phyloP scores from a whole-genome alignment of 1,140 invertebrate species.

The Hyles vespertilio region DNA sequence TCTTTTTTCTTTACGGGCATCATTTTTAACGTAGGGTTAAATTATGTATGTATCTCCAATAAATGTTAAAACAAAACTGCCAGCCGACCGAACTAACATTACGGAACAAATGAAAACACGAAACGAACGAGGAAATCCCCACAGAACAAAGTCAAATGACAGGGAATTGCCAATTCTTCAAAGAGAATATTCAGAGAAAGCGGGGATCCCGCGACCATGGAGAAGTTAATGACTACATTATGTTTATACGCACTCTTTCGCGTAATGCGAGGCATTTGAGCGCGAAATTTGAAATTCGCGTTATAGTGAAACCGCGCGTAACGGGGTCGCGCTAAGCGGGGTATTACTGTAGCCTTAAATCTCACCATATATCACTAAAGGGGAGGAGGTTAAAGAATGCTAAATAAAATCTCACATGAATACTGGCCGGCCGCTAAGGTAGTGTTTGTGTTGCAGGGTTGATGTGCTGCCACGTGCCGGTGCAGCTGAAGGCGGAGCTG shows the following conservation, averaged over 20 bases:
- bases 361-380: not conserved
- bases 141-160: conserved; percentile 28
- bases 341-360: conserved; percentile 14
- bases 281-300: conserved; percentile 22
- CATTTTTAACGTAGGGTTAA: conserved; percentile 26
- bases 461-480: conserved; percentile 89
- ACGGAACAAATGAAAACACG: conserved; percentile 15
- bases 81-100: conserved; percentile 14
- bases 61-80: conserved; percentile 24
- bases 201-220: conserved; percentile 11
- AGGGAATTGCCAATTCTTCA: conserved; percentile 11
- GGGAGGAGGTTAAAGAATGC: too few species aligned
- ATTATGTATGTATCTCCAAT: conserved; percentile 28
- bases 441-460: conserved; percentile 75
- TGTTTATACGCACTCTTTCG: conserved; percentile 19
- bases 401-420: too few species aligned
- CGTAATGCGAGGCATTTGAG: conserved; percentile 23
- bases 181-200: conserved; percentile 21
- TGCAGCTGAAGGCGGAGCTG: conserved; percentile 89
- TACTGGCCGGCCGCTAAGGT: too few species aligned
- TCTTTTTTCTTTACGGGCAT: conserved; percentile 28
- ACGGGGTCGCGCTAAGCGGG: conserved; percentile 13
- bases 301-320: conserved; percentile 16
- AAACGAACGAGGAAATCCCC: conserved; percentile 24
- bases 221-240: conserved; percentile 17